Evolutionary conservation across 1,140 invertebrate species (phyloP).

Genomic region (Amyelois transitella): DNA sequence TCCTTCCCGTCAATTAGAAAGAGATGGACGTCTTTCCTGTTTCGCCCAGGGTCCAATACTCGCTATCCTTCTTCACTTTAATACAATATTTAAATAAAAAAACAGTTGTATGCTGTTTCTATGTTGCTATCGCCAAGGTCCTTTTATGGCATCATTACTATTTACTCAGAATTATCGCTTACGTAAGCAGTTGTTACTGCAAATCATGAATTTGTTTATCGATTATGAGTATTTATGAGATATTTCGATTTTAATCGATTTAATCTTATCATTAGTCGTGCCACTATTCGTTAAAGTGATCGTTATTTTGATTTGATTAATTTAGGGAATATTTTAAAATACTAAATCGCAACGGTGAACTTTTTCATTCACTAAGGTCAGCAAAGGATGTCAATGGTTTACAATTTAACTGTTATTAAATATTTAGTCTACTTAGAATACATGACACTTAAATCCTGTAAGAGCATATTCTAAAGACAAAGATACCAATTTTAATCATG

Average conservation of each 20-base stretch:
- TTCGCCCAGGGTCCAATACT: slow-evolving; percentile 36
- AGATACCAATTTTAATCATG: not conserved
- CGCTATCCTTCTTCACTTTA: slow-evolving; percentile 24
- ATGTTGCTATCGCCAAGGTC: not conserved
- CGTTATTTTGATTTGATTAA: no score
- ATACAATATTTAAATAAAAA: not conserved
- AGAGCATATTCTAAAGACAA: not conserved
- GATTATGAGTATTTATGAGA: not conserved
- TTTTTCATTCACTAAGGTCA: no score
- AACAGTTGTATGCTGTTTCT: not conserved
- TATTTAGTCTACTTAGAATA: not conserved
- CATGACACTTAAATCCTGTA: not conserved
- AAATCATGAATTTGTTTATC: not conserved
- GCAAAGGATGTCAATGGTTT: no score
- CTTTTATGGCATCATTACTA: slow-evolving; percentile 3
- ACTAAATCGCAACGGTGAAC: no score
- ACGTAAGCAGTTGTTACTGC: not conserved
- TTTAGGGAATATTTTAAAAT: no score
- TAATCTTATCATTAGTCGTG: not conserved
- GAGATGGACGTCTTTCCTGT: slow-evolving; percentile 51
- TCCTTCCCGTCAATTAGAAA: slow-evolving; percentile 27
- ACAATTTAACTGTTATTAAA: not conserved
- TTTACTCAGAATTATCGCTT: not conserved
- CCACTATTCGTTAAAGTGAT: no score
- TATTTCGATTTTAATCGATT: not conserved